Percentiles rank a stretch among this genome's conserved stretches.
These are phyloP conservation scores for Menidia menidia DNA, from an alignment of 2,797 vertebrate species.

Conservation along the genomic window DNA sequence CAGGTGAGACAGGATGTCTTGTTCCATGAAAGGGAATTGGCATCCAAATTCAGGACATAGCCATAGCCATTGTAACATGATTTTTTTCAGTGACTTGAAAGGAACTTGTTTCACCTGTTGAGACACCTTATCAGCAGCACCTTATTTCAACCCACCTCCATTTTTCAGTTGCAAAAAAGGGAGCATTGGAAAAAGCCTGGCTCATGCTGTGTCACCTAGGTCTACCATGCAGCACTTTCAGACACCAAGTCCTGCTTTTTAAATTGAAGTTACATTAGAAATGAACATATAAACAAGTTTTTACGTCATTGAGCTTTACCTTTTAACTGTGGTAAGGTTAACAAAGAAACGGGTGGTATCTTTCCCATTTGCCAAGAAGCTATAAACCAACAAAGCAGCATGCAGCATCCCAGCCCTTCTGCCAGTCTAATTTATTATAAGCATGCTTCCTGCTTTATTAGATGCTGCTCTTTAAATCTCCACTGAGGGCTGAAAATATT, in stretches of 20 bases:
- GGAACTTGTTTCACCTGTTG: neutral
- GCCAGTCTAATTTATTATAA: constrained; percentile 63
- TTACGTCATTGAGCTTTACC: too few relatives aligned
- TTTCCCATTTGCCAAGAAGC: constrained; percentile 36
- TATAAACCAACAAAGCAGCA: constrained; percentile 33
- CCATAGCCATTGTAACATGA: neutral
- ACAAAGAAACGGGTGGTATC: neutral
- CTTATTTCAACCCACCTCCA: neutral
- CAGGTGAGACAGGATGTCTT: constrained; percentile 4
- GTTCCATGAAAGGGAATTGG: constrained; percentile 2
- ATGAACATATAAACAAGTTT: too few relatives aligned
- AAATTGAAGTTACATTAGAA: too few relatives aligned
- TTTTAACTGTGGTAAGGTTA: too few relatives aligned
- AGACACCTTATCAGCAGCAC: neutral
- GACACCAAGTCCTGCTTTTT: too few relatives aligned
- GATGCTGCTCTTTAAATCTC: constrained; percentile 56
- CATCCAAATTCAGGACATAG: constrained; percentile 17
- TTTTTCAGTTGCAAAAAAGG: neutral
- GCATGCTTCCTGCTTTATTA: constrained; percentile 47
- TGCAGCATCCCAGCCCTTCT: constrained; percentile 37
- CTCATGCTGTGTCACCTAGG: too few relatives aligned
- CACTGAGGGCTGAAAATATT: constrained; percentile 56
- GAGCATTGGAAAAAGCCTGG: too few relatives aligned
- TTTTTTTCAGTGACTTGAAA: neutral
- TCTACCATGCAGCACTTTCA: too few relatives aligned